These are phyloP conservation scores for Caenorhabditis tropicalis DNA, from an alignment of 1,140 invertebrate genomes.

Conservation along the genomic window DNA sequence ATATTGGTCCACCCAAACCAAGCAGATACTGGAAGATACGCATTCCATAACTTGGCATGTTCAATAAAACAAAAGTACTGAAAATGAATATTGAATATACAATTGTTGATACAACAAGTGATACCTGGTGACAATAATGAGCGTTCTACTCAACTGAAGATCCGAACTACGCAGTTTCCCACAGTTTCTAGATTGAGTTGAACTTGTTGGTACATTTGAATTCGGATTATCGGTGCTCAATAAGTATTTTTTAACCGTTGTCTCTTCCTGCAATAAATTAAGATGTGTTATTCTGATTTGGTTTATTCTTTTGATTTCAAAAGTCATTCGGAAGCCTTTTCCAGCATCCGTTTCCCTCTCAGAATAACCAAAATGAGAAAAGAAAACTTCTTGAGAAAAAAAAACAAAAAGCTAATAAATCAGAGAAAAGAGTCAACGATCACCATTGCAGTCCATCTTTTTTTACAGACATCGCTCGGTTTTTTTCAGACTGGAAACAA, in stretches of 20 bases:
- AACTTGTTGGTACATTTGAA: not conserved
- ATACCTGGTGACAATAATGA: constrained; percentile 71
- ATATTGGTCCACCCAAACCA: constrained; percentile 53
- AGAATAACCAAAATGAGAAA: too few species aligned
- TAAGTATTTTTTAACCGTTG: constrained; percentile 53
- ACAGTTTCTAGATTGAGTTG: constrained; percentile 57
- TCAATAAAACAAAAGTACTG: constrained; percentile 71
- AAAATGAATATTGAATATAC: constrained; percentile 34
- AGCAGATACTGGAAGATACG: constrained; percentile 64
- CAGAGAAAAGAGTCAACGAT: constrained; percentile 9
- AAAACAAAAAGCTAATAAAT: not conserved
- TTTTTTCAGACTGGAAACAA: not conserved
- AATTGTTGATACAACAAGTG: not conserved
- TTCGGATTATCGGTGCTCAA: not conserved
- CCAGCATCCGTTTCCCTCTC: not conserved
- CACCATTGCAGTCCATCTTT: not conserved
- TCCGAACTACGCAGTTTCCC: constrained; percentile 68
- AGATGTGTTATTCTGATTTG: not conserved
- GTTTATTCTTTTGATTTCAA: not conserved
- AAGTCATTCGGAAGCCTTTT: not conserved
- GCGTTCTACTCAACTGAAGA: constrained; percentile 67
- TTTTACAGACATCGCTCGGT: constrained; percentile 20
- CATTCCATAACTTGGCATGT: constrained; percentile 69
- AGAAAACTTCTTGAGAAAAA: not conserved
- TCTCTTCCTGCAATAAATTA: constrained; percentile 61